These are phyloP conservation scores for Elegia similella DNA, from an alignment of 2,888 invertebrate species.

Conservation along the genomic window DNA sequence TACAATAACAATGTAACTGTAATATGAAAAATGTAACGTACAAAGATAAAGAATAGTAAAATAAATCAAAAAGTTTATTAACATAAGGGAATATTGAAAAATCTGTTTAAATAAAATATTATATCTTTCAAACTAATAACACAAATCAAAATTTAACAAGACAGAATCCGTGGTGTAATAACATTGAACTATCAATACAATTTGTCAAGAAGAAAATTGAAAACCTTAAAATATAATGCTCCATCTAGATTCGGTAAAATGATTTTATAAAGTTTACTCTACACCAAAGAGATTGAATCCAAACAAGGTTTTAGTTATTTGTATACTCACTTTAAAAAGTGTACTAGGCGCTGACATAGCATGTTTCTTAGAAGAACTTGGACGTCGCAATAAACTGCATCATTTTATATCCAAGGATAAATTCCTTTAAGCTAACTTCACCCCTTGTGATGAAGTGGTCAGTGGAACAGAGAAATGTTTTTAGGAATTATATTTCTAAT, in stretches of 20 bases:
- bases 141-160: not conserved
- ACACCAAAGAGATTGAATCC: constrained; percentile 26
- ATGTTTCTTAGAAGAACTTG: constrained; percentile 29
- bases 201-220: constrained; percentile 7
- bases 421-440: constrained; percentile 33
- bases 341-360: constrained; percentile 15
- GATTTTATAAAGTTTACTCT: constrained; percentile 23
- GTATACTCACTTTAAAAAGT: no score
- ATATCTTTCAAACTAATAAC: not conserved
- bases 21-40: no score
- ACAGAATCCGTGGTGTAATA: not conserved
- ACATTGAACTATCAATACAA: not conserved
- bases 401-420: constrained; percentile 39
- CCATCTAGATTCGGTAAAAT: constrained; percentile 20
- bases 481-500: no score
- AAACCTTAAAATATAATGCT: constrained; percentile 15
- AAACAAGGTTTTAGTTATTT: no score
- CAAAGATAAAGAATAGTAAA: no score
- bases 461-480: constrained; percentile 34
- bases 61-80: no score
- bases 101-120: no score
- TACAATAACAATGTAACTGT: no score
- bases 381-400: constrained; percentile 38
- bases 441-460: constrained; percentile 32
- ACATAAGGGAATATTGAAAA: no score